Conservation (phyloP, 1,140 invertebrate species). For the Araneus ventricosus region DNA sequence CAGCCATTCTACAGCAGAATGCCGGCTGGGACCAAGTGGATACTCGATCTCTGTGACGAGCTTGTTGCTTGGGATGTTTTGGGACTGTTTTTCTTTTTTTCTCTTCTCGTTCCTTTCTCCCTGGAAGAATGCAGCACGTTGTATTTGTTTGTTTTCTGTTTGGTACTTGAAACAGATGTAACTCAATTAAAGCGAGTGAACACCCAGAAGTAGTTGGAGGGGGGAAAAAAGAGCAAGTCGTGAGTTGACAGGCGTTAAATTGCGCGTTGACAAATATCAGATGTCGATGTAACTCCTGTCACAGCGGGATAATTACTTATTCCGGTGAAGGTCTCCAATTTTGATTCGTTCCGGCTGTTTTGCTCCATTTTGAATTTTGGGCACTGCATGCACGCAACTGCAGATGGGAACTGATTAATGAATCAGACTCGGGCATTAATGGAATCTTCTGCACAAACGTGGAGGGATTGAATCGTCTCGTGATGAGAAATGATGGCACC, state of each 20-base stretch:
- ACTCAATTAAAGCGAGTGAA: not conserved
- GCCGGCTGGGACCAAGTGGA: not conserved
- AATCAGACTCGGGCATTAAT: too few species aligned
- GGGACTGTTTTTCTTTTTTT: not conserved
- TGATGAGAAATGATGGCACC: too few species aligned
- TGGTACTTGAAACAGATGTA: not conserved
- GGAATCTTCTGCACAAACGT: too few species aligned
- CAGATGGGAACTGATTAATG: too few species aligned
- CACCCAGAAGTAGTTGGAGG: not conserved
- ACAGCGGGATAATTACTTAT: conserved; percentile 11
- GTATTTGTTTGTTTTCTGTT: conserved; percentile 20
- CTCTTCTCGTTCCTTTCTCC: not conserved
- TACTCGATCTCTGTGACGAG: not conserved
- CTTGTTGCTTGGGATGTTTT: not conserved
- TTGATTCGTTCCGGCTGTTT: conserved; percentile 25
- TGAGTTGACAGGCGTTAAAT: conserved; percentile 19
- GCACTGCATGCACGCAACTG: too few species aligned
- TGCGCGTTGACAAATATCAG: conserved; percentile 17
- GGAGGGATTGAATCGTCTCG: too few species aligned
- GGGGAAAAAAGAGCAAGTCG: not conserved
- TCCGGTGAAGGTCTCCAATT: not conserved
- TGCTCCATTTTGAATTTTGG: too few species aligned
- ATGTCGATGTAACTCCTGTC: not conserved
- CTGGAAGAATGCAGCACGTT: not conserved
- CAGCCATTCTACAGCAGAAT: not conserved